These are phyloP conservation scores for Daboia siamensis DNA, from an alignment of 2,113 vertebrate genomes.

Conservation along the genomic window DNA sequence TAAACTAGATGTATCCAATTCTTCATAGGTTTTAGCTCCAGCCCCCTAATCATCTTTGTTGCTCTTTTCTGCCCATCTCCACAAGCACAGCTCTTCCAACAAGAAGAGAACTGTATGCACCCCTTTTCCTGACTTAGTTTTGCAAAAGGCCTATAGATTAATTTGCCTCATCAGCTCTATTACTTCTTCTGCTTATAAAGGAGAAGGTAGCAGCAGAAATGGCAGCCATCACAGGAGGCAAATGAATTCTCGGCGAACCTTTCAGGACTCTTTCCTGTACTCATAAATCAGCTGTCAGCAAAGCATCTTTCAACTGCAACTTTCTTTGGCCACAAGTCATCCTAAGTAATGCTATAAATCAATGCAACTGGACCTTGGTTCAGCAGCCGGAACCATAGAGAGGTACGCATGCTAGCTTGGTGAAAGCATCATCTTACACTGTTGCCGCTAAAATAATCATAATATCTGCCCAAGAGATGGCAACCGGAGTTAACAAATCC, in stretches of 20 bases:
- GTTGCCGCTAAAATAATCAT: not conserved
- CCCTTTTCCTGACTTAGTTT: slow-evolving; percentile 38
- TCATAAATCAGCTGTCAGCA: slow-evolving; percentile 48
- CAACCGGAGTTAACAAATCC: not conserved
- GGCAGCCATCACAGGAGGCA: slow-evolving; percentile 37
- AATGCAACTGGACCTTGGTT: slow-evolving; percentile 22
- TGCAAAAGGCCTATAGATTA: slow-evolving; percentile 39
- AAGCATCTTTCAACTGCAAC: slow-evolving; percentile 34
- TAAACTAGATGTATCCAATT: not conserved
- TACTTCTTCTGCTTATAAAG: slow-evolving; percentile 37
- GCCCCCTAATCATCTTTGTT: not conserved
- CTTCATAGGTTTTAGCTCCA: not conserved
- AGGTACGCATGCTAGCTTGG: not conserved
- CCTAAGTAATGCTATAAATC: slow-evolving; percentile 30
- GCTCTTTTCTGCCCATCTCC: not conserved
- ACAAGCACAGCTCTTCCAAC: slow-evolving; percentile 29
- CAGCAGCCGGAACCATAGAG: not conserved
- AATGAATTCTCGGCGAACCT: slow-evolving; percentile 43
- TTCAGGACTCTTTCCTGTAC: slow-evolving; percentile 30
- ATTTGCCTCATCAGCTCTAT: slow-evolving; percentile 55
- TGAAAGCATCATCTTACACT: not conserved
- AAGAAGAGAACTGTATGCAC: not conserved
- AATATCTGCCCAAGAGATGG: not conserved
- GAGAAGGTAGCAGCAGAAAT: slow-evolving; percentile 18
- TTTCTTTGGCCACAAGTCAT: slow-evolving; percentile 33